Base-by-base conservation (phyloP, 2,113 vertebrate genomes). In the Corythaixoides concolor region DNA sequence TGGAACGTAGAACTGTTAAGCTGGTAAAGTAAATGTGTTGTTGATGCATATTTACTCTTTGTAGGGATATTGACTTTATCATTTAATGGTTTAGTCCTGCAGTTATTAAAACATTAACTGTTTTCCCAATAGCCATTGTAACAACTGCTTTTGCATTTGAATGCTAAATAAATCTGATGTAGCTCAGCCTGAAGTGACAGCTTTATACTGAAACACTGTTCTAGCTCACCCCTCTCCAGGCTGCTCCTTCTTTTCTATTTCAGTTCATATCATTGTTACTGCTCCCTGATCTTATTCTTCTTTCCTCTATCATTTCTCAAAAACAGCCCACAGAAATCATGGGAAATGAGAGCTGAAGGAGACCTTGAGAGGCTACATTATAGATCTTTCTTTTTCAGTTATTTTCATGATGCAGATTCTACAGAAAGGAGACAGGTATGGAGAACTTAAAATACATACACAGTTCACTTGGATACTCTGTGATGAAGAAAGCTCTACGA, bases 91-190 rank as follows among this genome's bases (percentile, higher is more conserved):
- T 85, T 62, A 69, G 45, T 89, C 28, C 56, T 83, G 12, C 32
- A 94, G 70, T 85, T 93, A 74, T 93, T 91, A 88, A 93, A 97
- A 76, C 45, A 83, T 80, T 79, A 73, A 85, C 28, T 80, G 20
- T 74, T 95, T 94, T 83, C 59, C 45, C 82, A 74, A 69, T 85
- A 94, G 32, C 20, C 27, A 28, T 94, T 89, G 30, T 30, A 68
- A 49, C 21, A 93, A 76, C 33, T 58, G 35, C 17, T 89, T 91
- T 94, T 83, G 47, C 33, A 47, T 73, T 77, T 68, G 64, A 88
- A 68, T 68, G 26, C 11, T 64, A 64, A 76, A 88, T 69, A 62
- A 67, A 79, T 82, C 69, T 89, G 23, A n/a, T 53, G 17, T 18
- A 11, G 12, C 89, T 85, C 60, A 87, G 24, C 26, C 35, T 85